Base-by-base conservation (phyloP, 2,888 invertebrate genomes). In the Antitype chi region DNA sequence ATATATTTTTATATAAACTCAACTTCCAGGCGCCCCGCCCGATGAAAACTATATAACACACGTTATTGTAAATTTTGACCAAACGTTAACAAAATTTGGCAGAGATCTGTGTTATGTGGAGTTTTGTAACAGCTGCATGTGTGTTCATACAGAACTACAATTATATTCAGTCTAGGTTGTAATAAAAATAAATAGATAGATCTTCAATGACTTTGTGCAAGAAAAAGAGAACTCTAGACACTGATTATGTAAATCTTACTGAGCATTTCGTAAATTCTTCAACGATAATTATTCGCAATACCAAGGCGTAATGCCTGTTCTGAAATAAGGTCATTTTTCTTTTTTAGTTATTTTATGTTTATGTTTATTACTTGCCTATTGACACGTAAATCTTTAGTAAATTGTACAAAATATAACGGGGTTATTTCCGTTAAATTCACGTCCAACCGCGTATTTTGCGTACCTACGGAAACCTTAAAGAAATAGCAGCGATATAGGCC, bases 31-130 rank as follows among this genome's bases (percentile, higher is more conserved):
- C 88, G 85, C 78, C 85, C 79, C 84, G 80, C 74, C 82, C 81
- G 90, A 88, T 85, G 91, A 91, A 85, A 90, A 83, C 86, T 90
- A 90, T 89, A 90, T 87, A 86, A 84, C 79, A 74, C 74, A 80
- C 71, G 75, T 74, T 84, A 81, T 71, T 79, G 78, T 87, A 86
- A 67, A 85, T 78, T 82, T 82, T 85, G 78, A 79, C 86, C 84
- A 83, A 88, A 86, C 85, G 47, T 78, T 86, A 85, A 77, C 80
- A 88, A 73, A 76, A 62, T 78, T 87, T 87, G 87, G 88, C 88
- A 87, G 55, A 70, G 57, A 70, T 84, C 88, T 78, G 84, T 64
- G 57, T 87, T 87, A 87, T 77, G 82, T 77, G 66, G 78, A 78
- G 84, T 85, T 88, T 80, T 79, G 82, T 87, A 88, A 88, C 80